Evolutionary conservation across 1,140 invertebrate genomes (phyloP).

Genomic region (Thereuonema tuberculata): DNA sequence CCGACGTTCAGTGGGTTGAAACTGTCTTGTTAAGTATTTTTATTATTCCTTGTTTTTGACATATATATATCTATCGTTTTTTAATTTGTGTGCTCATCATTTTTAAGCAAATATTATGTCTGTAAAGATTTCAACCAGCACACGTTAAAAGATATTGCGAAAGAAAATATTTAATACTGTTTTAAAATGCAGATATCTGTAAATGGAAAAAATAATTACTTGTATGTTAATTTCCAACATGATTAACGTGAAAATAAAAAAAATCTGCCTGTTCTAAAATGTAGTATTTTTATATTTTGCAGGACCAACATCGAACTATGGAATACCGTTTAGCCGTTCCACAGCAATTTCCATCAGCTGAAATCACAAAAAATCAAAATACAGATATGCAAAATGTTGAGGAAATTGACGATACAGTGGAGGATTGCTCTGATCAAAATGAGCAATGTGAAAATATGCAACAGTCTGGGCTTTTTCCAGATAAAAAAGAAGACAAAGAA

Average conservation of each 20-base stretch:
- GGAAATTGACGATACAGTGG: not conserved
- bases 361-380: not conserved
- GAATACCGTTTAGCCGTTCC: not conserved
- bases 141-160: not conserved
- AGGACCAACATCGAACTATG: not conserved
- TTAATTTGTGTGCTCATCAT: too few relatives aligned
- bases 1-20: too few relatives aligned
- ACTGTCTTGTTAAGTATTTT: too few relatives aligned
- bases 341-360: not conserved
- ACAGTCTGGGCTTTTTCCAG: not conserved
- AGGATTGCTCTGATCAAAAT: too few relatives aligned
- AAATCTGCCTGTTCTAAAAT: too few relatives aligned
- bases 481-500: constrained; percentile 23
- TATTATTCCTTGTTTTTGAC: too few relatives aligned
- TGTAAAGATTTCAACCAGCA: not conserved
- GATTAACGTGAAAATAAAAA: too few relatives aligned
- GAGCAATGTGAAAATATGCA: not conserved
- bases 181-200: not conserved
- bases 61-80: too few relatives aligned
- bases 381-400: not conserved
- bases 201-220: not conserved
- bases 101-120: too few relatives aligned
- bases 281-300: not conserved
- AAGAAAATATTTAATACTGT: not conserved
- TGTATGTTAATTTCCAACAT: not conserved